Evolutionary conservation across 35 echinoderm and acorn worm genomes (phyloP).

Genomic region (Stichopus chloronotus): DNA sequence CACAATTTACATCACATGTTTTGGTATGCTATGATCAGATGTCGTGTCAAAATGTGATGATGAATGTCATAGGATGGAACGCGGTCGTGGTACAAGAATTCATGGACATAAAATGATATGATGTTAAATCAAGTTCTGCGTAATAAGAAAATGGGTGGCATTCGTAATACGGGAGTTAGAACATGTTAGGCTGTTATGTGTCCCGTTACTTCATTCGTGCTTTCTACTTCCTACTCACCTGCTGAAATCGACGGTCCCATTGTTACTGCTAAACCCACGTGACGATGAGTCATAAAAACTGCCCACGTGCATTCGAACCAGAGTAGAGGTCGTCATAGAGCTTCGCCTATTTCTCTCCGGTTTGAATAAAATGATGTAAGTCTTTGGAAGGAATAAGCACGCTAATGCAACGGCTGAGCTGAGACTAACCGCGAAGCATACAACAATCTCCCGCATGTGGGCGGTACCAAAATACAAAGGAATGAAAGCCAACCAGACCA

Average conservation of each 20-base stretch:
- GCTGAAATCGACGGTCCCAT: slow-evolving; percentile 73
- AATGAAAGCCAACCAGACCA: slow-evolving; percentile 94
- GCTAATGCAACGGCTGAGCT: slow-evolving; percentile 88
- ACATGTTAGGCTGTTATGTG: no score
- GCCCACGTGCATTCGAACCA: slow-evolving; percentile 97
- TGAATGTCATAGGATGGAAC: no score
- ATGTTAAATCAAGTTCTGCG: no score
- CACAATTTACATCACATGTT: no score
- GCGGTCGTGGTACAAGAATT: no score
- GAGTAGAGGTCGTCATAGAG: slow-evolving; percentile 91
- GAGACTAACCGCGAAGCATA: slow-evolving; percentile 92
- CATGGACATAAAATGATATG: no score
- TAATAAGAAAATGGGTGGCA: no score
- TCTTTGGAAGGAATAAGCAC: slow-evolving; percentile 94
- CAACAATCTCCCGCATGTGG: slow-evolving; percentile 83
- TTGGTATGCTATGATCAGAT: no score
- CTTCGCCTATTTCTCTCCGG: slow-evolving; percentile 94
- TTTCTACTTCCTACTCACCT: slow-evolving; percentile 47
- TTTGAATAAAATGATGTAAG: slow-evolving; percentile 93
- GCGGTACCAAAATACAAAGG: slow-evolving; percentile 80
- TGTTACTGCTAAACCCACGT: slow-evolving; percentile 70
- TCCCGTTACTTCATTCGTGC: no score
- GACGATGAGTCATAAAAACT: slow-evolving; percentile 88
- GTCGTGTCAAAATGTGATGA: no score
- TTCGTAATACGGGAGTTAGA: no score